Percentiles rank a stretch among this genome's conserved stretches.
Conservation (phyloP, 1,140 invertebrate species). For the Panagrolaimus sp. region DNA sequence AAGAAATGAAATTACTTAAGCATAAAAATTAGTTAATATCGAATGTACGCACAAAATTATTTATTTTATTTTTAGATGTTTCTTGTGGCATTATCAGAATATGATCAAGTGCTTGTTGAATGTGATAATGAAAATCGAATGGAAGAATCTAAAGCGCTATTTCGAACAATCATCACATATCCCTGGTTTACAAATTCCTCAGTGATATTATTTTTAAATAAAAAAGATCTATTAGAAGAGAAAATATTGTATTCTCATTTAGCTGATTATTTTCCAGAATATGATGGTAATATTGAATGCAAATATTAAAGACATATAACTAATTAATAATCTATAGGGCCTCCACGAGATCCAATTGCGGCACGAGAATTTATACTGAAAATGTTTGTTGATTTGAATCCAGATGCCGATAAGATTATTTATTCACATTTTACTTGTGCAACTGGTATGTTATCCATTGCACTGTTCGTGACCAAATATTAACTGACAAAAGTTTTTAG, state of each 20-base stretch:
- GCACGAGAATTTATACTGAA: slow-evolving; percentile 98
- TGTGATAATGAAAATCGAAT: slow-evolving; percentile 85
- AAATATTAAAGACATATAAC: slow-evolving; percentile 8
- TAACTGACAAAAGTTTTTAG: slow-evolving; percentile 63
- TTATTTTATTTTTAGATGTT: slow-evolving; percentile 59
- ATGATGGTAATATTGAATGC: slow-evolving; percentile 74
- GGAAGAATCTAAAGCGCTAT: slow-evolving; percentile 99
- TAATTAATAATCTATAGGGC: slow-evolving; percentile 68
- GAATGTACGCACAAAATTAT: too few species aligned
- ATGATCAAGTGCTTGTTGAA: slow-evolving; percentile 66
- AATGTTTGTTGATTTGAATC: slow-evolving; percentile 99
- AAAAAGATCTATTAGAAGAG: slow-evolving; percentile 98
- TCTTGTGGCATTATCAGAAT: slow-evolving; percentile 64
- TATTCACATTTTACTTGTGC: slow-evolving; percentile 99
- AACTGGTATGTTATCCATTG: slow-evolving; percentile 73
- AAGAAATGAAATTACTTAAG: too few species aligned
- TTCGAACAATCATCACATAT: slow-evolving; percentile 99
- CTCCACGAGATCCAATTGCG: slow-evolving; percentile 92
- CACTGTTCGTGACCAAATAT: background rate
- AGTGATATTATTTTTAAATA: slow-evolving; percentile 98
- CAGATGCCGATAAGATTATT: slow-evolving; percentile 99
- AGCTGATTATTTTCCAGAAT: slow-evolving; percentile 99
- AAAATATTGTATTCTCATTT: slow-evolving; percentile 99
- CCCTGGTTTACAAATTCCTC: slow-evolving; percentile 99
- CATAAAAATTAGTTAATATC: too few species aligned